phyloP scores from a whole-genome alignment of 1,140 invertebrate species.

The Nebria ingens region DNA sequence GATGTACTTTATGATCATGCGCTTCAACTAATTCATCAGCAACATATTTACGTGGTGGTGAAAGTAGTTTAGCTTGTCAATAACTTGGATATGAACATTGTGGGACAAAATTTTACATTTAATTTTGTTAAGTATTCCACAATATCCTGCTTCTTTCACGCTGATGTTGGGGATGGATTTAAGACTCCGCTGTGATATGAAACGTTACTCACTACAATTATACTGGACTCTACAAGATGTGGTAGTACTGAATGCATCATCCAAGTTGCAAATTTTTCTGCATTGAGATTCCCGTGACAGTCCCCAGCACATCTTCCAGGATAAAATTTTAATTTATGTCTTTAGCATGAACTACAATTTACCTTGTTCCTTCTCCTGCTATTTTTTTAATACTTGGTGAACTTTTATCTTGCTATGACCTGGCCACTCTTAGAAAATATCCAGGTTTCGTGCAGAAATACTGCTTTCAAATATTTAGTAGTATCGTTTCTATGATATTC shows the following conservation, averaged over 20 bases:
- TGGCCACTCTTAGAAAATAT: not conserved
- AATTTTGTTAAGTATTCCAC: not conserved
- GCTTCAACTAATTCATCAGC: constrained; percentile 19
- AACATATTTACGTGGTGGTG: constrained; percentile 15
- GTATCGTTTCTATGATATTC: not conserved
- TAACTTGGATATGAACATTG: not conserved
- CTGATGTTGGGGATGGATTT: not conserved
- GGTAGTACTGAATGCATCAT: not conserved
- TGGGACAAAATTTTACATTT: not conserved
- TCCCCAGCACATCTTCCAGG: not conserved
- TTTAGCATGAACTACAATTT: not conserved
- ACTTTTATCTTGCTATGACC: not conserved
- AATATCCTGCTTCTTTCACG: not conserved
- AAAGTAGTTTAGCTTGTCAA: not conserved
- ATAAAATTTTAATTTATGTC: not conserved
- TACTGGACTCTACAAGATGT: not conserved
- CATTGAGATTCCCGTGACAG: not conserved
- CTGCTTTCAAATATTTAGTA: too few species aligned
- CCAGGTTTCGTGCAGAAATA: not conserved
- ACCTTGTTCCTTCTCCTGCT: not conserved
- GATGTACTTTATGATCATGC: constrained; percentile 18
- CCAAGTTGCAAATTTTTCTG: not conserved
- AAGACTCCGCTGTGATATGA: not conserved
- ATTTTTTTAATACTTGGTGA: not conserved
- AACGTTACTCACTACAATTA: not conserved